Base-by-base conservation (phyloP, 1,140 invertebrate genomes). In the Drosophila bipectinata region DNA sequence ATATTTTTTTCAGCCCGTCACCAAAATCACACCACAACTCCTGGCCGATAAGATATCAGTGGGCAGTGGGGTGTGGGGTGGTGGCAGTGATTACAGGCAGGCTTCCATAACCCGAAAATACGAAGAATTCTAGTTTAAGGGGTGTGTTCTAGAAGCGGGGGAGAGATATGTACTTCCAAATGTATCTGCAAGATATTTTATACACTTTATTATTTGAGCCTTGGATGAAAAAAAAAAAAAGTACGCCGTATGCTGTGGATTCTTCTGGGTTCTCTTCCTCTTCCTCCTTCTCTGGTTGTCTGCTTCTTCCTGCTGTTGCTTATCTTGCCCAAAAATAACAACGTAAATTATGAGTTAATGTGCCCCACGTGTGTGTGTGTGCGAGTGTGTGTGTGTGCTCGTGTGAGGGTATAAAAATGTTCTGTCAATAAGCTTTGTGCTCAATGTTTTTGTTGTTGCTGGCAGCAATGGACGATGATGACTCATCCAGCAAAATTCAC, bases 331-430 rank as follows among this genome's bases (percentile, higher is more conserved):
- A 72, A 87, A 85, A 87, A 87, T 82, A 87, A 88, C 83, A 88
- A 76, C 82, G 82, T 87, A 87, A 87, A 87, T 87, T 87, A 88
- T 87, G 82, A 87, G 82, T 85, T 87, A 87, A 85, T 87, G 71
- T 73, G 68, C 53, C 44, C 59, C 62, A 74, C 55, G 60, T 57
- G 51, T 37, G 37, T 69, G 51, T 76, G 53, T 51, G 60, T 57
- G 51, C 30, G 37, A 66, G 51, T 76, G 53, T 51, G 14, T 69
- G 66, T 34, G 49, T n/a, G 44, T 63, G 76, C 51, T 57, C 54
- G 55, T 64, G 72, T 64, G 53, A 63, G 72, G 59, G 67, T 80
- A 72, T 82, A 81, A 74, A 85, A 78, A 83, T 83, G 75, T 82
- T 87, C 81, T 82, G 81, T 84, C 81, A 84, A 84, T 84, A 85